phyloP scores from a whole-genome alignment of 2,888 invertebrate species.

The Tetropium fuscum region DNA sequence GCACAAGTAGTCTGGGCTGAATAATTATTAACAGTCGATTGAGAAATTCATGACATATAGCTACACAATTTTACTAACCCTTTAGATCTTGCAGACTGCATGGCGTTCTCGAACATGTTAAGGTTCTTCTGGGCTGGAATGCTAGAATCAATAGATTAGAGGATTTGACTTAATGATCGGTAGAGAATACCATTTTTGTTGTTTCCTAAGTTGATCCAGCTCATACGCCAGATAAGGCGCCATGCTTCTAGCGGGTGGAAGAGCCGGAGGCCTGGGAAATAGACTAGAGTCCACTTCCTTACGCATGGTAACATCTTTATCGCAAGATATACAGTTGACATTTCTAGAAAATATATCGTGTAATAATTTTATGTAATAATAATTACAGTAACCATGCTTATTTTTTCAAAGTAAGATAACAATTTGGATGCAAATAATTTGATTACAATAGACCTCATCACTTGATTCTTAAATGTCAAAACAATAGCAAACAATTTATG shows the following conservation, averaged over 20 bases:
- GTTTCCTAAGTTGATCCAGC: constrained; percentile 70
- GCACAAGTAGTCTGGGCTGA: constrained; percentile 68
- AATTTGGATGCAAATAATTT: no score
- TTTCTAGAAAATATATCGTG: constrained; percentile 70
- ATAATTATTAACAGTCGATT: constrained; percentile 27
- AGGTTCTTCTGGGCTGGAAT: constrained; percentile 64
- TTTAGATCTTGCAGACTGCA: constrained; percentile 55
- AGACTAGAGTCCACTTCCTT: constrained; percentile 68
- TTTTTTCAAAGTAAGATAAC: no score
- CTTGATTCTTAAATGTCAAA: no score
- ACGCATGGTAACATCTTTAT: constrained; percentile 79
- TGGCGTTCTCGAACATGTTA: constrained; percentile 64
- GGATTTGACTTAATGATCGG: no score
- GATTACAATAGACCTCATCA: no score
- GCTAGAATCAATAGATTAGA: constrained; percentile 41
- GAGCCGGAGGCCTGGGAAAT: constrained; percentile 67
- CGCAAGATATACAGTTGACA: constrained; percentile 82
- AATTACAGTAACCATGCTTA: no score
- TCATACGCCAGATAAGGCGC: constrained; percentile 81
- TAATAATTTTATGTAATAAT: no score
- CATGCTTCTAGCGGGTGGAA: constrained; percentile 72
- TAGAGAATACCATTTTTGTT: constrained; percentile 69
- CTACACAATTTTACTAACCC: constrained; percentile 44
- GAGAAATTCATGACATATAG: constrained; percentile 3
- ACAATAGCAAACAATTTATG: no score